These are phyloP conservation scores for Calephelis perditalis DNA, from an alignment of 2,888 invertebrate species.

Conservation along the genomic window DNA sequence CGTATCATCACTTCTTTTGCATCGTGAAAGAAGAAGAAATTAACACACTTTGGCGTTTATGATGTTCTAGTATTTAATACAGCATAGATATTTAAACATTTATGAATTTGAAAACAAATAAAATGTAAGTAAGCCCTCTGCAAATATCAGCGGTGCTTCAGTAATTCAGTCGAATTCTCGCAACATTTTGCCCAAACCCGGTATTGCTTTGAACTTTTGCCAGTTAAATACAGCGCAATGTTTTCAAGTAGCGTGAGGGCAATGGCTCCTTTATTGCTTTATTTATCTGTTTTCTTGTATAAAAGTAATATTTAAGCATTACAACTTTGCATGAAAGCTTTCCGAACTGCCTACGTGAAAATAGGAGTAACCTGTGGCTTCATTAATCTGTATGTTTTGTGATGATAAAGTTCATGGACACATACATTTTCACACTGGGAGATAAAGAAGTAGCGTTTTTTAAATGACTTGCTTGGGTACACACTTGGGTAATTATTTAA, in stretches of 20 bases:
- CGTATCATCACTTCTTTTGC: too few relatives aligned
- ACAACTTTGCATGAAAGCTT: background rate
- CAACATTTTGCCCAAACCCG: background rate
- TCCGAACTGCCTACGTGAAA: too few relatives aligned
- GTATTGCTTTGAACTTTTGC: constrained; percentile 8
- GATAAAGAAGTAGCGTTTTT: too few relatives aligned
- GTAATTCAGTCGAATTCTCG: background rate
- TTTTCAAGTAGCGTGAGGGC: background rate
- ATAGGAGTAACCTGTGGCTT: too few relatives aligned
- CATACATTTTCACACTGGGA: too few relatives aligned
- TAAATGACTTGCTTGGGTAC: too few relatives aligned
- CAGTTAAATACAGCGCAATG: constrained; percentile 2
- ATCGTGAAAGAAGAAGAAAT: too few relatives aligned
- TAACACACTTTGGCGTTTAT: too few relatives aligned
- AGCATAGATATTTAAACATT: background rate
- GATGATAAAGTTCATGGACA: too few relatives aligned
- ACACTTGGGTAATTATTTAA: too few relatives aligned
- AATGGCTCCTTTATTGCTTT: constrained; percentile 5
- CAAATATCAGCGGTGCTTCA: background rate
- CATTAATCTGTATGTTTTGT: too few relatives aligned
- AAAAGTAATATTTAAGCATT: background rate
- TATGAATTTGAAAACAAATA: constrained; percentile 5
- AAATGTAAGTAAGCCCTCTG: background rate
- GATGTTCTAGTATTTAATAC: too few relatives aligned
- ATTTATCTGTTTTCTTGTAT: background rate